Evolutionary conservation across 2,888 invertebrate species (phyloP), one percentile per base, ranked within the genome.

Genomic region (Eurytoma californica): DNA sequence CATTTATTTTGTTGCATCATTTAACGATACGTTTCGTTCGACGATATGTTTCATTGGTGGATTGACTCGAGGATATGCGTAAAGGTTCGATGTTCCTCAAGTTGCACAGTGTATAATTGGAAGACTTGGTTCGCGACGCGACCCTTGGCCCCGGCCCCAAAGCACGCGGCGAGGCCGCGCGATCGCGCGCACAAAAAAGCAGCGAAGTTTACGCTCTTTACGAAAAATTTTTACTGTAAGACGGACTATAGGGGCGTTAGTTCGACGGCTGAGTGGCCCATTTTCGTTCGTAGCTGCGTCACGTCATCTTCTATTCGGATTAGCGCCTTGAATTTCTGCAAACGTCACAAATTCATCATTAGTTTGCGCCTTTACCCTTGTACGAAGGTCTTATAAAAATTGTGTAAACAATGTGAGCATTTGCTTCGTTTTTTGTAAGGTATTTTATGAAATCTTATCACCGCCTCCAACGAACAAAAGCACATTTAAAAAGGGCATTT

Each of bases 271-370:
- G 89, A 85, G 78, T 90, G 88, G 75, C 89, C 90, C 95, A 96
- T 96, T 91, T 96, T 96, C 82, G 94, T 94, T 84, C 97, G 93
- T 74, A 97, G 91, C 72, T 94, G 91, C 77, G 94, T 93, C 1
- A 97, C 93, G 85, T 96, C 95, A 85, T 97, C 96, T 65, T 96
- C 95, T 90, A 97, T 97, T 90, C 96, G 93, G 65, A 97, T 94
- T 85, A 97, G 94, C 82, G 94, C 92, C 88, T 96, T 93, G 91
- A 95, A 94, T 95, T 96, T 96, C 97, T 97, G 91, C 0, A 92
- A 92, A 87, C 3, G 30, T 16, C 0, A 28, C 14, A 5, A 60
- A n/a, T 3, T 9, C 7, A 16, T 51, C 14, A 51, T 51, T 51
- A 13, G 24, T 24, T 2, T 24, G 24, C 24, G 24, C 2, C 24